Evolutionary conservation across 1,140 invertebrate genomes (phyloP), one percentile per base, ranked within the genome.

Genomic region (Myzus persicae): DNA sequence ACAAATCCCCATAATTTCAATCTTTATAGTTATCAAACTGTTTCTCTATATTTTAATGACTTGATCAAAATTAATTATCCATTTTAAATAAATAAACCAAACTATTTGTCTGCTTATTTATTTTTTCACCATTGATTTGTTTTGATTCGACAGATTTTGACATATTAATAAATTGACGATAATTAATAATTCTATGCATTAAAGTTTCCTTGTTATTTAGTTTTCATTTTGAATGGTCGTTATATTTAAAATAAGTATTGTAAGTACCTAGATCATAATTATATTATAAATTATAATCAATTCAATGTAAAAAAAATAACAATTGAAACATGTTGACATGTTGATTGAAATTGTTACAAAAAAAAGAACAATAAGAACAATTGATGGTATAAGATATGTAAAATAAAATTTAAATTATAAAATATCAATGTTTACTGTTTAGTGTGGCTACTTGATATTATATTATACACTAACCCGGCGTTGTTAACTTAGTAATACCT

Each of bases 241-340:
- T 14, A 67, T 76, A 4, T 76, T n/a, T n/a, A 76, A 76, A 76
- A 76, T n/a, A 14, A 76, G 4, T 76, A 76, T 76, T 76, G 59
- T 76, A 76, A 76, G 59, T 76, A n/a, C n/a, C n/a, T n/a, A 76
- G n/a, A 76, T n/a, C 31, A 36, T 76, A 76, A n/a, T 76, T 76
- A 76, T 76, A n/a, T 76, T n/a, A 76, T 76, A 76, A 14, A 76
- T 76, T 76, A 51, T n/a, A n/a, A 18, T n/a, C 7, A n/a, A n/a
- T 76, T n/a, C 18, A 20, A n/a, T 6, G 18, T 2, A 76, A 76
- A n/a, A 76, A n/a, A 31, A 76, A n/a, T 18, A 67, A 67, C 11
- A n/a, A 76, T 36, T 67, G 26, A 4, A 67, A n/a, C 11, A 59
- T n/a, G n/a, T 51, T 51, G 59, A 31, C 26, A 31, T 0, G 26